Evolutionary conservation across 2,888 invertebrate genomes (phyloP), one percentile per base, ranked within the genome.

Genomic region (Gnatocerus cornutus): DNA sequence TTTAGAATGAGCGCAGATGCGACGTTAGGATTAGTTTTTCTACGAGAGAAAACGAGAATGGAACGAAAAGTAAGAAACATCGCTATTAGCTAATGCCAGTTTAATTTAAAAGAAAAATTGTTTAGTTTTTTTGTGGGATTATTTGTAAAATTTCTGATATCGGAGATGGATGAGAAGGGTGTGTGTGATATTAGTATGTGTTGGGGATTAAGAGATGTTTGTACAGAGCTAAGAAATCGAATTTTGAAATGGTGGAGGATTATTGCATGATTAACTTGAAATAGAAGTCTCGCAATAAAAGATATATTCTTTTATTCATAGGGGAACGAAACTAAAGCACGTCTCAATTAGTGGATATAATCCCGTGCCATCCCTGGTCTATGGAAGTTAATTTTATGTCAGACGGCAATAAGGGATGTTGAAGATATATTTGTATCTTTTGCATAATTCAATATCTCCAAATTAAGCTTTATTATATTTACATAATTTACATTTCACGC

Each of bases 401-500:
- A 52, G 65, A 68, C 30, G 37, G 30, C 41, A 37, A 55, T 21
- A 48, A n/a, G 14, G 58, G 45, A 41, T 61, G 62, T 65, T 63
- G 59, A 58, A 63, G 61, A 68, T 64, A 69, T 72, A 72, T 73
- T 75, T 74, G 72, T 74, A 76, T 75, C 75, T 67, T 74, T 73
- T 76, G 78, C 75, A 77, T 78, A 79, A 78, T 79, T 76, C 77
- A 78, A 79, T 79, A 78, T 76, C 73, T 76, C 59, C 74, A 73
- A 78, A 79, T 79, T 76, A 77, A 77, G 75, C 76, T 77, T 75
- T 76, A 78, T 78, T 76, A 76, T 76, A 79, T 79, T 78, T 78
- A 76, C 78, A 79, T 79, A 79, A 78, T 79, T 78, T 77, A 74
- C 74, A 79, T 78, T 78, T 77, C 77, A 76, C 76, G 77, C 76